A percentile compares a stretch with the other conserved stretches of the same genome.
Conservation (phyloP, 2,888 invertebrate species). For the Eupithecia tripunctaria region DNA sequence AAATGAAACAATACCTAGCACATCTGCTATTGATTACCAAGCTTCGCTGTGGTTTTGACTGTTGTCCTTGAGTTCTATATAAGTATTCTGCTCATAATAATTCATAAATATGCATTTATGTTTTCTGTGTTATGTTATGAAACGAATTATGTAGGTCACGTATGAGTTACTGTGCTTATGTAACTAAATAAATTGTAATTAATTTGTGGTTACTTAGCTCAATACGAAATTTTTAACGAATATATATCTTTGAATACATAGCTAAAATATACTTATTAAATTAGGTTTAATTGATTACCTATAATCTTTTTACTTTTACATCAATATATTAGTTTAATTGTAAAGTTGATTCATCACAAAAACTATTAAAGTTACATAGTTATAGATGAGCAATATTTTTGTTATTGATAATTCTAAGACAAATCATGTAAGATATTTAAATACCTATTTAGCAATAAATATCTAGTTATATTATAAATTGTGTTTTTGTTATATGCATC, state of each 20-base stretch:
- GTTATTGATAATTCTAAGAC: slow-evolving; percentile 71
- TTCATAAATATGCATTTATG: not conserved
- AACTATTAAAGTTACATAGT: slow-evolving; percentile 40
- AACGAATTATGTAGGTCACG: not conserved
- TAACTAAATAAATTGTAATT: not conserved
- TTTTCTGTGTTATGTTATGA: not conserved
- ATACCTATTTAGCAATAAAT: slow-evolving; percentile 73
- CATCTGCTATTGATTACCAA: slow-evolving; percentile 2
- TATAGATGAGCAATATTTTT: slow-evolving; percentile 79
- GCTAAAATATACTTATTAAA: slow-evolving; percentile 34
- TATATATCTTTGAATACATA: slow-evolving; percentile 34
- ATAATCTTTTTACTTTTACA: slow-evolving; percentile 35
- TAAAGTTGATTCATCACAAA: slow-evolving; percentile 40
- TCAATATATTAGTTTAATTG: slow-evolving; percentile 32
- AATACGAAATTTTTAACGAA: slow-evolving; percentile 28
- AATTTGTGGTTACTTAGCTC: slow-evolving; percentile 26
- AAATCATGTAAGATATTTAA: slow-evolving; percentile 72
- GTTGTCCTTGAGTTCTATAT: not conserved
- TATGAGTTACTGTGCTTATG: too few relatives aligned
- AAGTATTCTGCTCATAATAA: not conserved
- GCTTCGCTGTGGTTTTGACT: not conserved
- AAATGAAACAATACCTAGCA: not conserved
- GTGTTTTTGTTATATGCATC: slow-evolving; percentile 56
- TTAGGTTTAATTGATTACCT: slow-evolving; percentile 20
- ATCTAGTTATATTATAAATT: slow-evolving; percentile 58